Evolutionary conservation across 2,797 vertebrate species (phyloP).

Genomic region (Cetoscarus ocellatus): DNA sequence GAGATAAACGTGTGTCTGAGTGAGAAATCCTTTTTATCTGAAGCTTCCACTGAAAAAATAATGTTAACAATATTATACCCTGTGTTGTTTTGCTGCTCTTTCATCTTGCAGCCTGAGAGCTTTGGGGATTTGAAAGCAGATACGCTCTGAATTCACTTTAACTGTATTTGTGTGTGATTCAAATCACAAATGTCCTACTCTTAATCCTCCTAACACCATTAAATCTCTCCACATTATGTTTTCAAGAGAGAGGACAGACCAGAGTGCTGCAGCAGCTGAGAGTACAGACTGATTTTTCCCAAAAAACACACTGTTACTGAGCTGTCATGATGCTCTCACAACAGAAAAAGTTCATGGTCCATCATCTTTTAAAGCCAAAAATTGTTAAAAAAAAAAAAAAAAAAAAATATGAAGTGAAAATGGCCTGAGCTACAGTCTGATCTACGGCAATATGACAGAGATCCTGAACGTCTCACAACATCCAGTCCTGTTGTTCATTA

Average conservation of each 20-base stretch:
- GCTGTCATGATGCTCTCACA: not conserved
- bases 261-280: not conserved
- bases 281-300: not conserved
- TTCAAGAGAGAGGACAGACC: not conserved
- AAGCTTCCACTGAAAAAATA: constrained; percentile 16
- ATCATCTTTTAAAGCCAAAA: not conserved
- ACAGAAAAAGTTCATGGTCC: not conserved
- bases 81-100: constrained; percentile 16
- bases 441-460: not conserved
- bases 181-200: not conserved
- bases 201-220: not conserved
- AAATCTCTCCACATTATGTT: not conserved
- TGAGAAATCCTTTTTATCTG: not conserved
- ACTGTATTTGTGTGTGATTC: not conserved
- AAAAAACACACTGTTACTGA: not conserved
- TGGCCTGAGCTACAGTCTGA: not conserved
- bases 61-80: constrained; percentile 14
- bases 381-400: no score
- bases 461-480: constrained; percentile 8
- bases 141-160: constrained; percentile 2
- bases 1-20: not conserved
- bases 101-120: not conserved
- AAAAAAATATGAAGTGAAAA: not conserved
- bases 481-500: constrained; percentile 22
- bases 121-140: constrained; percentile 18